Evolutionary conservation across 2,113 vertebrate species (phyloP), one percentile per base, ranked within the genome.

Genomic region (Panurus biarmicus): DNA sequence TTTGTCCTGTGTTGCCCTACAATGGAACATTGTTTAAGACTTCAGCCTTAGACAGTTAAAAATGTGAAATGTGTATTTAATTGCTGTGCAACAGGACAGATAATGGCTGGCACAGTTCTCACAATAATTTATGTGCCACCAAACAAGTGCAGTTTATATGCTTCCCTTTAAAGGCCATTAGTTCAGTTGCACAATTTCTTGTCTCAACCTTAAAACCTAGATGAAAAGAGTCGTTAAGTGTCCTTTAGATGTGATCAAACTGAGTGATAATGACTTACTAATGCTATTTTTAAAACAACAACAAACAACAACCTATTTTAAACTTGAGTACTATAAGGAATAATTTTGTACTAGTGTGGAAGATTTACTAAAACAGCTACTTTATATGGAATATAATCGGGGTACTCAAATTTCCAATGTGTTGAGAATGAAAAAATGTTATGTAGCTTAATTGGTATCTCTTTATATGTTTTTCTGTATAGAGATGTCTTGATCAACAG

Each of bases 21-120:
- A 96, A 93, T 90, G 65, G 61, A 48, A 60, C 87, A 40, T 95
- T 96, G 95, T 96, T 53, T 36, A 47, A 89, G 89, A 80, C 87
- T 93, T 79, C 78, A 92, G 91, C 78, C 38, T 70, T 82, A 93
- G 94, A 94, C 87, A 85, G 94, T 94, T 95, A 94, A 96, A 95
- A 82, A 96, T 95, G 94, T 56, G 47, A 95, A 95, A 97, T 97
- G 91, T 87, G 78, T 89, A 71, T 97, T 96, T 96, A 95, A 97
- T 93, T 95, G 91, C 89, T 87, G 8, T 93, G 71, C 36, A 65
- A 58, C 85, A 79, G 74, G 85, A 75, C 50, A 75, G 29, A 73
- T 91, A 93, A 96, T 91, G 74, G 58, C 84, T 95, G 85, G 91
- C 91, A 95, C 62, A 66, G 87, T 73, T 89, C 81, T 83, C 44